These are phyloP conservation scores for Hypercompe scribonia DNA, from an alignment of 2,888 invertebrate species.

Conservation along the genomic window DNA sequence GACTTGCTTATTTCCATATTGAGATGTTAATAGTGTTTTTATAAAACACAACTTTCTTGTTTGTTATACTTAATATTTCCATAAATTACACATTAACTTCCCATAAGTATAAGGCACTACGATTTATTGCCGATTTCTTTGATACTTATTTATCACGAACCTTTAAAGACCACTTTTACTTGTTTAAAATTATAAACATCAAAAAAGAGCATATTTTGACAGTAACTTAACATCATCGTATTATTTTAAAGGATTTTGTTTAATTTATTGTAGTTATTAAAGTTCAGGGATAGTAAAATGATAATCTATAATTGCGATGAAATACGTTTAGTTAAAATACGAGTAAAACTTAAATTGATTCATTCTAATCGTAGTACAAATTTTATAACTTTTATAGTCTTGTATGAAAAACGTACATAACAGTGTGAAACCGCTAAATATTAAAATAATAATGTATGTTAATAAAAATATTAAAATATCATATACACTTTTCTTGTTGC, in stretches of 20 bases:
- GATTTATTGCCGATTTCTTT: not conserved
- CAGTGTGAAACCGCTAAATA: conserved; percentile 28
- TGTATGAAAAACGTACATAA: conserved; percentile 25
- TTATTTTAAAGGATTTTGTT: not conserved
- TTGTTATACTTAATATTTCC: not conserved
- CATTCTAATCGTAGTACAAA: conserved; percentile 38
- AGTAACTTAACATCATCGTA: too few relatives aligned
- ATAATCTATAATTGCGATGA: conserved; percentile 39
- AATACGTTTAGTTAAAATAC: conserved; percentile 46
- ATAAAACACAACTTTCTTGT: not conserved
- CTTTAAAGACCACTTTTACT: not conserved
- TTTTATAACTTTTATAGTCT: conserved; percentile 27
- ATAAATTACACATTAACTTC: not conserved
- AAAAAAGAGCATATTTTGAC: too few relatives aligned
- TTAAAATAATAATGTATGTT: conserved; percentile 32
- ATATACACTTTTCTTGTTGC: conserved; percentile 30
- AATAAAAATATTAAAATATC: conserved; percentile 29
- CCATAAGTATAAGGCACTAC: not conserved
- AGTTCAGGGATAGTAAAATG: conserved; percentile 30
- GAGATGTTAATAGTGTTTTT: not conserved
- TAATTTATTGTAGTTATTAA: too few relatives aligned
- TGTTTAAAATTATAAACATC: not conserved
- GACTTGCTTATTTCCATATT: not conserved
- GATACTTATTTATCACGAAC: not conserved
- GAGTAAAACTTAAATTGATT: conserved; percentile 56